Evolutionary conservation across 2,113 vertebrate genomes (phyloP).

Genomic region (Piprites chloris): DNA sequence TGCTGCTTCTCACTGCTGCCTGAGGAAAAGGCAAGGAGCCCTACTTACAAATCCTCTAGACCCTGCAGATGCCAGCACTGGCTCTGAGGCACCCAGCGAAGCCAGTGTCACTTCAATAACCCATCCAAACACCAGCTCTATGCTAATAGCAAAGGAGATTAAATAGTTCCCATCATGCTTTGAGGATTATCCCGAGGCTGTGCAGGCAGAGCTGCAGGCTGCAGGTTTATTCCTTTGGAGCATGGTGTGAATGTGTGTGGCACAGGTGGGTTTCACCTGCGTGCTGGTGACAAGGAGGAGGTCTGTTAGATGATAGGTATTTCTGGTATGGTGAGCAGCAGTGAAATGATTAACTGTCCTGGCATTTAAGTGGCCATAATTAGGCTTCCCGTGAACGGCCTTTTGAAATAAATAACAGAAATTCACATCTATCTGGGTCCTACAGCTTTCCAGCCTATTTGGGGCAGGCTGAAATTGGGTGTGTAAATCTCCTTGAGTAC

Average conservation of each 20-base stretch:
- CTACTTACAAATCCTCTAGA: background rate
- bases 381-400: conserved; percentile 61
- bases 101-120: background rate
- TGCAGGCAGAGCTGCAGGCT: background rate
- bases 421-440: conserved; percentile 41
- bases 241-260: background rate
- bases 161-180: rapidly evolving
- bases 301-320: background rate
- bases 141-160: background rate
- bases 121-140: background rate
- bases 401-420: conserved; percentile 72
- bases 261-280: background rate
- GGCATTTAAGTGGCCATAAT: conserved; percentile 74
- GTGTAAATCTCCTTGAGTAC: conserved; percentile 39
- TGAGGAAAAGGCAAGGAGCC: background rate
- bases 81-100: background rate
- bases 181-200: background rate
- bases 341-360: conserved; percentile 67
- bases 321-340: conserved; percentile 60
- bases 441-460: conserved; percentile 4
- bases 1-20: background rate
- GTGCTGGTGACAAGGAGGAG: background rate
- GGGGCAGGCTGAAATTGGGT: conserved; percentile 18
- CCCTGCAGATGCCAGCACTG: rapidly evolving
- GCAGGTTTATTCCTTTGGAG: background rate